Percentiles rank a stretch among this genome's conserved stretches.
Conservation (phyloP, 2,113 vertebrate species). For the Corythoichthys intestinalis region DNA sequence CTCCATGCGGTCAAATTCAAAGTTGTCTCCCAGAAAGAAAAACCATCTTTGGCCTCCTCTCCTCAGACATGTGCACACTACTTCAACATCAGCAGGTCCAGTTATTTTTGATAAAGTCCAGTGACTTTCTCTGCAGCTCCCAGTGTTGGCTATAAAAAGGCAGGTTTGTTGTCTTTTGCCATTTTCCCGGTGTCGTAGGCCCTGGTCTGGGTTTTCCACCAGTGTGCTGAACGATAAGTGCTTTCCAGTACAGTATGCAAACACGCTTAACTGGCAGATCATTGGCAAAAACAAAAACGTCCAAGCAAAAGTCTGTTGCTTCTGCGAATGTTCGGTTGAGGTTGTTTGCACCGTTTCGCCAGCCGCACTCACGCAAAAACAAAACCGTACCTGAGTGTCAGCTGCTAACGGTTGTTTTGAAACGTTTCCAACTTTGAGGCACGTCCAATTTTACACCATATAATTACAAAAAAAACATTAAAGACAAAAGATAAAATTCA, state of each 20-base stretch:
- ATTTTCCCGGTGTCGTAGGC: conserved; percentile 26
- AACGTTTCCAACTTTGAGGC: conserved; percentile 69
- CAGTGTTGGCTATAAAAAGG: conserved; percentile 48
- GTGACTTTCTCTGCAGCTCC: conserved; percentile 40
- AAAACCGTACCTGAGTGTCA: conserved; percentile 41
- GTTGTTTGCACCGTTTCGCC: conserved; percentile 9
- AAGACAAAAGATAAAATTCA: conserved; percentile 54
- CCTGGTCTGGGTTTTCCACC: conserved; percentile 25
- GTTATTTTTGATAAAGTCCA: conserved; percentile 21
- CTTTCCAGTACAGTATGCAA: conserved; percentile 65
- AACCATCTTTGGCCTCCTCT: conserved; percentile 31
- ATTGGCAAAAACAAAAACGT: conserved; percentile 59
- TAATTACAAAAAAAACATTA: conserved; percentile 68
- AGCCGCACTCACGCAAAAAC: conserved; percentile 24
- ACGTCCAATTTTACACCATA: conserved; percentile 80
- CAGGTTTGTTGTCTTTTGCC: conserved; percentile 47
- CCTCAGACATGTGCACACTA: conserved; percentile 33
- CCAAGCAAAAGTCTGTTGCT: conserved; percentile 33
- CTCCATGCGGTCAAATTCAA: conserved; percentile 59
- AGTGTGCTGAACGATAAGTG: conserved; percentile 64
- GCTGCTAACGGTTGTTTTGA: conserved; percentile 15
- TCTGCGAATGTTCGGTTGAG: conserved; percentile 15
- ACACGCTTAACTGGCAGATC: conserved; percentile 53
- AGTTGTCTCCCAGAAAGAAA: conserved; percentile 58
- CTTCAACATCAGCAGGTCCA: conserved; percentile 51